Base-by-base conservation (phyloP, 2,888 invertebrate genomes). In the Ormyrus labotus region DNA sequence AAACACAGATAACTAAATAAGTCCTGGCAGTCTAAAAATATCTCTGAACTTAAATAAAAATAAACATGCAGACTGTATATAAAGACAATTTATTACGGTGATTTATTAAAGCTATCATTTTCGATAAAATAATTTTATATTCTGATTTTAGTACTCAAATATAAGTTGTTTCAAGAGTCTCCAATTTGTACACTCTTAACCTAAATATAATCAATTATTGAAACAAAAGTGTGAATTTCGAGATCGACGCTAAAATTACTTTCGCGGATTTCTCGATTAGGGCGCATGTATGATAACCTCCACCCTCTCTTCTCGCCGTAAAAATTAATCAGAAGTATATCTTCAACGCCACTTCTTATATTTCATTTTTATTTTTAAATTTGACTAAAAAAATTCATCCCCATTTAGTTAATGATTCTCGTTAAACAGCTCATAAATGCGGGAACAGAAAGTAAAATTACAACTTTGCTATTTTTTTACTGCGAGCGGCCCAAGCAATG, bases 141-240 rank as follows among this genome's bases (percentile, higher is more conserved):
- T 70, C 19, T 13, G 10, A 13, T 60, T 50, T 50, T 3, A 50
- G 48, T 48, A 8, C 6, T 68, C 11, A 68, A 53, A 68, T 55
- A 10, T 68, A 68, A 57, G 45, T 7, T 47, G 13, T 60, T 71
- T 60, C 34, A 60, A 71, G 50, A 7, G 19, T 19, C 10, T 50
- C 34, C 6, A 6, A 34, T 45, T 51, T 19, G 11, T n/a, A 61
- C 11, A 34, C 45, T 34, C 61, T 61, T 51, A n/a, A 70, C 57
- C 53, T 45, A 61, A 19, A 61, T 71, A 61, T 34, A 61, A 61
- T 57, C 68, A 45, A 51, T 71, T 45, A 68, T 68, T 45, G 47
- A 61, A 61, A 45, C 34, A 61, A 61, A 58, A 71, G 55, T 55
- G 55, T 47, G 11, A 6, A 11, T 45, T 45, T 55, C n/a, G 6